These are phyloP conservation scores for Grantiella picta DNA, from an alignment of 2,113 vertebrate genomes.

Conservation along the genomic window DNA sequence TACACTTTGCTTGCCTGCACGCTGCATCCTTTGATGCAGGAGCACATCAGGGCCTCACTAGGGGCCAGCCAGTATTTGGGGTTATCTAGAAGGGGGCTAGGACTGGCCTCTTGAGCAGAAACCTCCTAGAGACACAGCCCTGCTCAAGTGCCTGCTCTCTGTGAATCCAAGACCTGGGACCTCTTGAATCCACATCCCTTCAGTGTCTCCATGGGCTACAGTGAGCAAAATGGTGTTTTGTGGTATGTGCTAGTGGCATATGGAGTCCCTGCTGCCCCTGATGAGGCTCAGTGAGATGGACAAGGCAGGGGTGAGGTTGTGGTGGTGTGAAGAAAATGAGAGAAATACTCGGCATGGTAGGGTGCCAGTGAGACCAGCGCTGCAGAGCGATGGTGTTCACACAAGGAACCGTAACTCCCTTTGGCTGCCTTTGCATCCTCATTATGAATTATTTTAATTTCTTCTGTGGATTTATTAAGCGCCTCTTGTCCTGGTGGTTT, in stretches of 20 bases:
- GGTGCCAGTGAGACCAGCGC: not conserved
- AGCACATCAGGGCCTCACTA: not conserved
- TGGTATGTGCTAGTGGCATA: not conserved
- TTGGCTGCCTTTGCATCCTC: not conserved
- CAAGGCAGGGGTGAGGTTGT: not conserved
- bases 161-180: fast-evolving
- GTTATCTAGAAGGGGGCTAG: not conserved
- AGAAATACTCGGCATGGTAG: not conserved
- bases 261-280: not conserved
- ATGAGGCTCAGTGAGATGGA: not conserved
- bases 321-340: not conserved
- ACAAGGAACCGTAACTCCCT: not conserved
- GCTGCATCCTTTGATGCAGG: not conserved
- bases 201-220: not conserved
- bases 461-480: not conserved
- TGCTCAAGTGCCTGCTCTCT: not conserved
- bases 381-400: not conserved
- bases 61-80: not conserved
- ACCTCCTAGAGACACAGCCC: fast-evolving
- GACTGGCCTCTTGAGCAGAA: not conserved
- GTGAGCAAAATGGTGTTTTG: not conserved
- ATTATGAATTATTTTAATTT: not conserved
- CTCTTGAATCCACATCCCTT: not conserved
- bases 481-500: not conserved
- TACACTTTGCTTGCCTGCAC: not conserved